Percentiles rank a stretch among this genome's conserved stretches.
Conservation (phyloP, 2,113 vertebrate genomes). For the Ictidomys tridecemlineatus region DNA sequence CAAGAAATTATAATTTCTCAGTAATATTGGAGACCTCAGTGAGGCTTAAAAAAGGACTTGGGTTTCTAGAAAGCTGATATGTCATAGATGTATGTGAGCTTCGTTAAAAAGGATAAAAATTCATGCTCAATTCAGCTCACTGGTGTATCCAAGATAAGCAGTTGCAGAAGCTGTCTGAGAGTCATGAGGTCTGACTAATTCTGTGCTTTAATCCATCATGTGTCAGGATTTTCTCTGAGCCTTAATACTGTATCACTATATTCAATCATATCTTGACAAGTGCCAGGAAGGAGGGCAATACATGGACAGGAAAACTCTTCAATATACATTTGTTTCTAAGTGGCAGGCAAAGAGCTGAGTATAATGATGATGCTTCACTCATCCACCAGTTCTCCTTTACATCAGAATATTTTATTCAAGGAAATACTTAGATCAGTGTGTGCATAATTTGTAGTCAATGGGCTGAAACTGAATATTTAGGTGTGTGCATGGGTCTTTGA, state of each 20-base stretch:
- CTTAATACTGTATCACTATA: slow-evolving; percentile 30
- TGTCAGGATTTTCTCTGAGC: slow-evolving; percentile 58
- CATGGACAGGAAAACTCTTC: background rate
- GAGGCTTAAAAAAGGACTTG: background rate
- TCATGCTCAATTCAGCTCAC: slow-evolving; percentile 23
- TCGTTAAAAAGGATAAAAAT: slow-evolving; percentile 59
- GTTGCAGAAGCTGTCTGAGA: slow-evolving; percentile 9
- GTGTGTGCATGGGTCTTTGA: background rate
- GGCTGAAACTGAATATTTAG: background rate
- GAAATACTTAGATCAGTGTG: background rate
- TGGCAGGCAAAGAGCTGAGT: background rate
- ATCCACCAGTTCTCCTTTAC: background rate
- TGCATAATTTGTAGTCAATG: slow-evolving; percentile 42
- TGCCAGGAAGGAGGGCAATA: background rate
- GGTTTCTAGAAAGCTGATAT: slow-evolving; percentile 39
- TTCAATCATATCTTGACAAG: slow-evolving; percentile 63
- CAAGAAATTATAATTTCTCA: slow-evolving; percentile 55
- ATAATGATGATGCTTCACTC: background rate
- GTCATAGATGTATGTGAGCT: slow-evolving; percentile 34
- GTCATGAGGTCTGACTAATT: slow-evolving; percentile 57
- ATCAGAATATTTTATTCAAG: background rate
- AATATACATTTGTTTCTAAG: slow-evolving; percentile 54
- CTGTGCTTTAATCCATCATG: slow-evolving; percentile 35
- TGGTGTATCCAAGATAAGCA: slow-evolving; percentile 29
- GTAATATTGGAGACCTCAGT: background rate